These are phyloP conservation scores for Drosophila nigromelanica DNA, from an alignment of 1,140 invertebrate species.

Conservation along the genomic window DNA sequence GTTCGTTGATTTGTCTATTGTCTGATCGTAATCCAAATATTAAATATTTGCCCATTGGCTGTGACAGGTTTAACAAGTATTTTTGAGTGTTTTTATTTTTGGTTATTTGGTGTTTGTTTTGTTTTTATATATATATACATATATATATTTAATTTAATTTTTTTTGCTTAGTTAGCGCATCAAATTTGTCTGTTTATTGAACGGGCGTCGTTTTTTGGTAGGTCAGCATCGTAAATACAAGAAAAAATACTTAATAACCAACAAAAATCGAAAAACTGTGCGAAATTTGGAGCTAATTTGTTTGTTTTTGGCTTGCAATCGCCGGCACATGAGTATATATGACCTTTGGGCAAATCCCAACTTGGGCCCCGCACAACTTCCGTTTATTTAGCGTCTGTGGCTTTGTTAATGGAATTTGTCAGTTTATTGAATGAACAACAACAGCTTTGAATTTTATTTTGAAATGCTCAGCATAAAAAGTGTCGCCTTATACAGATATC, in stretches of 20 bases:
- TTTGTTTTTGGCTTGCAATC: constrained; percentile 2
- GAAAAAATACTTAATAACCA: not conserved
- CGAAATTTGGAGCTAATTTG: constrained; percentile 7
- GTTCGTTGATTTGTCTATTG: constrained; percentile 33
- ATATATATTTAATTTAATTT: not conserved
- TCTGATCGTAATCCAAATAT: constrained; percentile 37
- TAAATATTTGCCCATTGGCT: constrained; percentile 40
- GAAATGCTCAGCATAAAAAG: constrained; percentile 30
- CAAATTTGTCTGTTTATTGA: constrained; percentile 11
- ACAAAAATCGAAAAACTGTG: constrained; percentile 14
- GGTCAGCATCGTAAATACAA: constrained; percentile 18
- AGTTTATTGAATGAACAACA: constrained; percentile 11
- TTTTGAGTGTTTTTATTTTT: constrained; percentile 1
- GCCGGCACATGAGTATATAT: no score
- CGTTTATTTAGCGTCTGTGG: constrained; percentile 9
- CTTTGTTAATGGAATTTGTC: constrained; percentile 26
- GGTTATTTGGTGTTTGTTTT: constrained; percentile 5
- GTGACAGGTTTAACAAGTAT: constrained; percentile 51
- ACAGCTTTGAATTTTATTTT: constrained; percentile 3
- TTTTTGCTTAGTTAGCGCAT: constrained; percentile 21
- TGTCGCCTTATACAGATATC: constrained; percentile 20
- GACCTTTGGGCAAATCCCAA: constrained; percentile 27
- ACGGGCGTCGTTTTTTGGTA: constrained; percentile 9
- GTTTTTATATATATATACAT: no score
- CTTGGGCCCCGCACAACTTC: constrained; percentile 19